Base-by-base conservation (phyloP, 2,888 invertebrate species). In the Sinohyriopsis cumingii region DNA sequence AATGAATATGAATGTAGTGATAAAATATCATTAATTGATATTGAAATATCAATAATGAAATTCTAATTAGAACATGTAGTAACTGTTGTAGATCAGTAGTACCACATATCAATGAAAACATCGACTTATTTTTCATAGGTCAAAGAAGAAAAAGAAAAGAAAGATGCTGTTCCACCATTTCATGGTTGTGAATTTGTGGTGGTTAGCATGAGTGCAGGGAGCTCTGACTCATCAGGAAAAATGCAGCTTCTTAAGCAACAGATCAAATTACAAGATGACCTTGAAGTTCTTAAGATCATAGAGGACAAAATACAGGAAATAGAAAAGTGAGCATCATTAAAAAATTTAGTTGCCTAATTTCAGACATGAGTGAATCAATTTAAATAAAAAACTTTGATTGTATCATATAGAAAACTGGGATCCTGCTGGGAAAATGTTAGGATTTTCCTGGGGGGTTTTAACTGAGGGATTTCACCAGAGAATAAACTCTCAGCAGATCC, bases 101-200 rank as follows among this genome's bases (percentile, higher is more conserved):
- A 45, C 45, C 9, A 15, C 15, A 45, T 45, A 3, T 45, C 12
- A 12, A 15, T 45, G 45, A 15, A 45, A 45, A 45, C 15, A 12
- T 45, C 45, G 3, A 45, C 45, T 45, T 45, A 45, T 45, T 1
- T 45, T 45, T 45, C 45, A 45, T 45, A 45, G 56, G 24, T 55
- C 28, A 55, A 59, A 20, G 25, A 53, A 45, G 55, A 65, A 53
- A 62, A 63, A 63, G 68, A 53, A 59, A 22, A 53, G 25, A 55
- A 55, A 55, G 53, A 65, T n/a, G 19, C 59, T 55, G 57, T 71
- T 15, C 65, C 68, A 56, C 57, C 56, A 54, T 80, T 77, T 63
- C 54, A 72, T 28, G 83, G 84, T 5, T 84, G 83, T 70, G 78
- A 80, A 56, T 83, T 84, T 57, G 54, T 84, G 25, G 69, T 84